Conservation (phyloP, 2,888 invertebrate species). For the Eupithecia subfuscata region DNA sequence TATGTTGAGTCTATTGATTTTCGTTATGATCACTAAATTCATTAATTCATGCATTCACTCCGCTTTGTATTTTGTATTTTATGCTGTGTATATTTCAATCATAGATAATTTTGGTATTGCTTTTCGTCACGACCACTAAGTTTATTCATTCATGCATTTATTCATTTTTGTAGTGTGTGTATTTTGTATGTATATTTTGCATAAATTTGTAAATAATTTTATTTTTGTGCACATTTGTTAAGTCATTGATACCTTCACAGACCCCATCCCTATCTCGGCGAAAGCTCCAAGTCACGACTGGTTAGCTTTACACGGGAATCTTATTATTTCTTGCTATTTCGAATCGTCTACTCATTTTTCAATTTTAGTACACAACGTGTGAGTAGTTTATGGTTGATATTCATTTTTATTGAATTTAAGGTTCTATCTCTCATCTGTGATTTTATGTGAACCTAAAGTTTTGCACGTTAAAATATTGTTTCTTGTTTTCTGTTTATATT, state of each 20-base stretch:
- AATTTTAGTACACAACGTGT: constrained; percentile 51
- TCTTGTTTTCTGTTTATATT: background rate
- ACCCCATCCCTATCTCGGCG: constrained; percentile 56
- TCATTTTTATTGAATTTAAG: constrained; percentile 26
- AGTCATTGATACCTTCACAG: constrained; percentile 6
- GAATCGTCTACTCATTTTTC: constrained; percentile 56
- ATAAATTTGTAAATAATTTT: no score
- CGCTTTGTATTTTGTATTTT: background rate
- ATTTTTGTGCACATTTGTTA: background rate
- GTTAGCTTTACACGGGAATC: constrained; percentile 72
- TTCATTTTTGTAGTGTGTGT: background rate
- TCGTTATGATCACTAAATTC: background rate
- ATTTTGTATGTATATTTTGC: no score
- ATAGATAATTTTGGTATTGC: background rate
- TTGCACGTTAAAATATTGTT: background rate
- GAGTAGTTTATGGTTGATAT: constrained; percentile 38
- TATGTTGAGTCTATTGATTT: background rate
- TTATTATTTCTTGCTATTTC: constrained; percentile 72
- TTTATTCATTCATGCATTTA: background rate
- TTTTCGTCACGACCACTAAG: background rate
- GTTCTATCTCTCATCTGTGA: background rate
- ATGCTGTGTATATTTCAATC: no score
- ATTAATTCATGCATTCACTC: background rate
- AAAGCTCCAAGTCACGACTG: constrained; percentile 76
- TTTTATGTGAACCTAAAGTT: constrained; percentile 1